Conservation (phyloP, 2,888 invertebrate genomes). For the Conops quadrifasciatus region DNA sequence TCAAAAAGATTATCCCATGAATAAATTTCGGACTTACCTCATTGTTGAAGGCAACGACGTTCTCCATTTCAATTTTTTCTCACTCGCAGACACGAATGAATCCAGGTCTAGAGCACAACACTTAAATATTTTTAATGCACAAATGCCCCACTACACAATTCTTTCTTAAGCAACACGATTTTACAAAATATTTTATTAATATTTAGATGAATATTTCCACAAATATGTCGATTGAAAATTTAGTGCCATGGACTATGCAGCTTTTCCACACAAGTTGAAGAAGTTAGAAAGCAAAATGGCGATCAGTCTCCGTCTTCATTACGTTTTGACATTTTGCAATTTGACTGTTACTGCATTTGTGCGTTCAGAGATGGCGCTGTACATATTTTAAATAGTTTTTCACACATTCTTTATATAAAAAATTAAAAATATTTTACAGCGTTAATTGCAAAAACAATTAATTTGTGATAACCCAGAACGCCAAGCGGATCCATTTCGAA, state of each 20-base stretch:
- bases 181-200: slow-evolving; percentile 38
- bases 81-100: slow-evolving; percentile 24
- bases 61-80: slow-evolving; percentile 57
- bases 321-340: no score
- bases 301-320: slow-evolving; percentile 33
- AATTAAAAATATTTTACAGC: no score
- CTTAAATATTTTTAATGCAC: slow-evolving; percentile 34
- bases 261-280: slow-evolving; percentile 46
- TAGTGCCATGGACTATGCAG: slow-evolving; percentile 32
- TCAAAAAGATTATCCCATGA: no score
- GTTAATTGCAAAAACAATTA: no score
- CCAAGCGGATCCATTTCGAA: no score
- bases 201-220: slow-evolving; percentile 38
- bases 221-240: slow-evolving; percentile 43
- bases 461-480: no score
- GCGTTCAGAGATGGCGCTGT: not conserved
- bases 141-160: slow-evolving; percentile 3
- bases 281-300: slow-evolving; percentile 59
- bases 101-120: slow-evolving; percentile 16
- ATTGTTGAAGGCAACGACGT: slow-evolving; percentile 64
- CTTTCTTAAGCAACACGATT: slow-evolving; percentile 27
- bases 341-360: no score
- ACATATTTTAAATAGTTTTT: not conserved
- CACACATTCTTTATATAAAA: no score
- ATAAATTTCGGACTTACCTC: slow-evolving; percentile 64